Evolutionary conservation across 1,140 invertebrate species (phyloP).

Genomic region (Myzus persicae): DNA sequence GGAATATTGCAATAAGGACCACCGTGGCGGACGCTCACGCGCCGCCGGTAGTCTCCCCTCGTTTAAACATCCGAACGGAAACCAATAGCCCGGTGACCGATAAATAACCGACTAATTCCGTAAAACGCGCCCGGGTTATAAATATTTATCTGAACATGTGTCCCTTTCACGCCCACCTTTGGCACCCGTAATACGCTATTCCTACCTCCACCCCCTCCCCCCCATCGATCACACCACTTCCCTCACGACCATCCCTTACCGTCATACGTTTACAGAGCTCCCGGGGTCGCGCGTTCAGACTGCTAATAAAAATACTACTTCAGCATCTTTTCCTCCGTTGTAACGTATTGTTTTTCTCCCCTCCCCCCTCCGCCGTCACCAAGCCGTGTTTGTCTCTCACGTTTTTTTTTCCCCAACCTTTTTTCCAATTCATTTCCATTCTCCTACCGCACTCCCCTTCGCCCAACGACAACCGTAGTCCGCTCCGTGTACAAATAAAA

Average conservation of each 20-base stretch:
- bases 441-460: too few species aligned
- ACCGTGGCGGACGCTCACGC: neutral
- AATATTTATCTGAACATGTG: conserved; percentile 57
- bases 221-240: neutral
- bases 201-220: neutral
- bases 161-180: conserved; percentile 54
- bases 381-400: neutral
- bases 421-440: conserved; percentile 22
- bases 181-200: conserved; percentile 29
- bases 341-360: conserved; percentile 19
- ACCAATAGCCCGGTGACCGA: conserved; percentile 52
- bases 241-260: neutral
- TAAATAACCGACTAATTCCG: conserved; percentile 56
- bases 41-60: neutral
- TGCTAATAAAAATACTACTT: conserved; percentile 53
- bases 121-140: conserved; percentile 48
- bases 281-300: neutral
- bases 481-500: conserved; percentile 28
- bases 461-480: neutral
- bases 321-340: neutral
- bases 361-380: too few species aligned
- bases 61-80: conserved; percentile 36
- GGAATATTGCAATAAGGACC: conserved; percentile 25
- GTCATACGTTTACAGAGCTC: neutral
- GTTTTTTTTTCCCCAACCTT: conserved; percentile 15